Evolutionary conservation across 2,113 vertebrate species (phyloP).

Genomic region (Nothocercus nigrocapillus): DNA sequence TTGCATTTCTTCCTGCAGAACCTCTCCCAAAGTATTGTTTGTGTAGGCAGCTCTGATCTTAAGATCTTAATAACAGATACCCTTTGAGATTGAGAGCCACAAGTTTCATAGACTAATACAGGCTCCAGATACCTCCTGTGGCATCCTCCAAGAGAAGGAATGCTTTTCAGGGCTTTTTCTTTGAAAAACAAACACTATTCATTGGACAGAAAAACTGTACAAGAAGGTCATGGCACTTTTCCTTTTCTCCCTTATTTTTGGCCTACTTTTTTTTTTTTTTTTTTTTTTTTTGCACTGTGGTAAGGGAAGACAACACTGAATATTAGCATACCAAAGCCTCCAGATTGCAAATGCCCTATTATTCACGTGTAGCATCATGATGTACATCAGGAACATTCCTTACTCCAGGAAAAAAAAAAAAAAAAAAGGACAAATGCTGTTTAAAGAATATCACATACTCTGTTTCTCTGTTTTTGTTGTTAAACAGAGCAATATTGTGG

Average conservation of each 20-base stretch:
- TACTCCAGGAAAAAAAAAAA: background rate
- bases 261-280: background rate
- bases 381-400: background rate
- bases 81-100: background rate
- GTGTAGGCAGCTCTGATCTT: background rate
- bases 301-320: background rate
- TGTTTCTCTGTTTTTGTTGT: background rate
- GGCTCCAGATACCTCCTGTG: background rate
- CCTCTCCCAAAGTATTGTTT: background rate
- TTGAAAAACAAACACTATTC: rapidly evolving
- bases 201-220: background rate
- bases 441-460: background rate
- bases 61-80: background rate
- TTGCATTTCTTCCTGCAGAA: background rate
- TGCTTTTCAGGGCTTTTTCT: background rate
- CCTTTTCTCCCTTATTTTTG: background rate
- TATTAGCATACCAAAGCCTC: background rate
- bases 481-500: background rate
- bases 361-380: rapidly evolving
- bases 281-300: background rate
- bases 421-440: background rate
- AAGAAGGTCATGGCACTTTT: background rate
- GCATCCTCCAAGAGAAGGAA: background rate
- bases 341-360: background rate
- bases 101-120: background rate